phyloP scores from a whole-genome alignment of 2,888 invertebrate species.

The Eurois occulta region DNA sequence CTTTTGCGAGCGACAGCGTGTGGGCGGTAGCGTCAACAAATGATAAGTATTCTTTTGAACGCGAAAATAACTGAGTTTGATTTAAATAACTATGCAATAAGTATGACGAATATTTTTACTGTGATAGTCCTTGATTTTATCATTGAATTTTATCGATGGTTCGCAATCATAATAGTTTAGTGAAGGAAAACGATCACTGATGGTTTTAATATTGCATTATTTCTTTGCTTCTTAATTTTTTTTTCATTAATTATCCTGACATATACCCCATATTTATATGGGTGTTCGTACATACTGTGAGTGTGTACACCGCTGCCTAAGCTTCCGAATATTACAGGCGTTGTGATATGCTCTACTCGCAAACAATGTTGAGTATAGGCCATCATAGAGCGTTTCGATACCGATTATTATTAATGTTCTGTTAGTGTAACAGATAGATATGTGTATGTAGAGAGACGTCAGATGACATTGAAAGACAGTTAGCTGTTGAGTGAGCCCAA shows the following conservation, averaged over 20 bases:
- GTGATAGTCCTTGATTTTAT: slow-evolving; percentile 34
- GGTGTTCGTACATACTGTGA: too few relatives aligned
- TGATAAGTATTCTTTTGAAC: slow-evolving; percentile 67
- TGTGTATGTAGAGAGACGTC: too few relatives aligned
- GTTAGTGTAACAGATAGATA: too few relatives aligned
- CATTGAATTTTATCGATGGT: slow-evolving; percentile 26
- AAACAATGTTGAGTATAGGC: not conserved
- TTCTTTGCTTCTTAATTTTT: not conserved
- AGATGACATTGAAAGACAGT: not conserved
- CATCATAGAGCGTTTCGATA: not conserved
- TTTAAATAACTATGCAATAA: slow-evolving; percentile 65
- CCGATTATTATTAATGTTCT: too few relatives aligned
- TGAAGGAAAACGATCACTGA: too few relatives aligned
- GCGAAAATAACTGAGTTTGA: slow-evolving; percentile 73
- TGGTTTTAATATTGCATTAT: not conserved
- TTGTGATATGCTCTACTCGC: not conserved
- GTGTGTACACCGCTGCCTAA: not conserved
- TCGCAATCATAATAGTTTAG: not conserved
- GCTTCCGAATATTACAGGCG: too few relatives aligned
- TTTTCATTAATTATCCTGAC: too few relatives aligned
- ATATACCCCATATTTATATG: too few relatives aligned
- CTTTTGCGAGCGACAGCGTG: slow-evolving; percentile 74
- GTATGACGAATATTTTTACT: slow-evolving; percentile 37
- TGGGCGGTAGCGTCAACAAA: slow-evolving; percentile 76
- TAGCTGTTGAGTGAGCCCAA: not conserved